Conservation (phyloP, 2,797 vertebrate species). For the Rhynchotus rufescens region DNA sequence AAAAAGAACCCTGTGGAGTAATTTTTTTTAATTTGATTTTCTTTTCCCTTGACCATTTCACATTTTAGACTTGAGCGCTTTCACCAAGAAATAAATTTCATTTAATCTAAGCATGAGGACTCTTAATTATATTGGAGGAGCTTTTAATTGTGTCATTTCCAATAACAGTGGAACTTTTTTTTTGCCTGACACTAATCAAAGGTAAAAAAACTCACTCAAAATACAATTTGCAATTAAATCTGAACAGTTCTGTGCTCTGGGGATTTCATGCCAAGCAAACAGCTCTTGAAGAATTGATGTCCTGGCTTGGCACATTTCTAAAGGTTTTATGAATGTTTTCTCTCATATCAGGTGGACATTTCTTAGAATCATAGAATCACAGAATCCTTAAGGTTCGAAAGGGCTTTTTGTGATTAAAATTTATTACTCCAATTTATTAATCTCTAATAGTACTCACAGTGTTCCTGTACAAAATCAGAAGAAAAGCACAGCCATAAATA, state of each 20-base stretch:
- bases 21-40: slow-evolving; percentile 30
- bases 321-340: neutral
- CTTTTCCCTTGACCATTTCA: neutral
- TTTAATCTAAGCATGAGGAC: slow-evolving; percentile 23
- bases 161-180: slow-evolving; percentile 32
- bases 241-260: neutral
- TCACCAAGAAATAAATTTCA: slow-evolving; percentile 28
- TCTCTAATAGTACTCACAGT: neutral
- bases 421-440: neutral
- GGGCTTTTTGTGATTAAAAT: too few species aligned
- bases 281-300: neutral
- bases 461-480: neutral
- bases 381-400: too few species aligned
- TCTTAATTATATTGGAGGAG: slow-evolving; percentile 48
- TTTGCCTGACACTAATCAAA: slow-evolving; percentile 36
- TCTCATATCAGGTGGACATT: neutral
- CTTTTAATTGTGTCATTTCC: slow-evolving; percentile 42
- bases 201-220: neutral
- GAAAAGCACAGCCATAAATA: neutral
- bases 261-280: neutral
- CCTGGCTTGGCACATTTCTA: neutral
- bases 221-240: neutral
- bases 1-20: neutral
- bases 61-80: slow-evolving; percentile 18
- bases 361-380: too few species aligned